These are phyloP conservation scores for Ormyrus labotus DNA, from an alignment of 2,888 invertebrate species.

Conservation along the genomic window DNA sequence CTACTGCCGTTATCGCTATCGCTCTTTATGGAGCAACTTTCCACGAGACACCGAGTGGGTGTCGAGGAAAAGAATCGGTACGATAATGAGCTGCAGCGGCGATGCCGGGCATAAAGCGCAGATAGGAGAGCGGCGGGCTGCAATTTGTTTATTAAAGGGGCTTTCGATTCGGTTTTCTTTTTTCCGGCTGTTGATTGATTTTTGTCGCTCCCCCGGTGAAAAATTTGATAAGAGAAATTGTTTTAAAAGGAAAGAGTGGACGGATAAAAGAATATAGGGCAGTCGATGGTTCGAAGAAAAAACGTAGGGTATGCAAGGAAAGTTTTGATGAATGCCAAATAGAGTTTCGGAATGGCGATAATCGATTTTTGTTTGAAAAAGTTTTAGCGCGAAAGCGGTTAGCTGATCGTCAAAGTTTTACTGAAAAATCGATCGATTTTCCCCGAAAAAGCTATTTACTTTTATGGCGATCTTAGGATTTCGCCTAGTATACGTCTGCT, in stretches of 20 bases:
- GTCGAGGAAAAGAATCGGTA: conserved; percentile 6
- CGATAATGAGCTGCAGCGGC: background rate
- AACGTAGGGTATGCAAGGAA: conserved; percentile 8
- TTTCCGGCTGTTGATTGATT: background rate
- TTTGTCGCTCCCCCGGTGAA: no score
- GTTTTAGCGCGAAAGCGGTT: conserved; percentile 13
- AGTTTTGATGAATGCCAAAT: conserved; percentile 40
- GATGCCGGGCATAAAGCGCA: background rate
- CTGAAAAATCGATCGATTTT: conserved; percentile 26
- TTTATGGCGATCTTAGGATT: conserved; percentile 15
- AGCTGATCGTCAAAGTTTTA: conserved; percentile 13
- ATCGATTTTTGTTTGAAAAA: conserved; percentile 31
- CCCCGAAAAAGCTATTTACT: background rate
- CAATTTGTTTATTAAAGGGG: conserved; percentile 11
- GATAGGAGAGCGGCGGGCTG: background rate
- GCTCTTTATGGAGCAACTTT: conserved; percentile 44
- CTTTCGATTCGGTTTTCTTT: no score
- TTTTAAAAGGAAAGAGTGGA: background rate
- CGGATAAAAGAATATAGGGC: background rate
- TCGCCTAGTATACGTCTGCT: background rate
- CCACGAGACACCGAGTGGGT: background rate
- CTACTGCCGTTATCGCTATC: conserved; percentile 29
- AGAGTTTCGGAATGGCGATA: conserved; percentile 24
- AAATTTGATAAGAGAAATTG: background rate
- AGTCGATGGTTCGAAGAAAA: conserved; percentile 23